These are phyloP conservation scores for Delia radicum DNA, from an alignment of 1,140 invertebrate genomes.

Conservation along the genomic window DNA sequence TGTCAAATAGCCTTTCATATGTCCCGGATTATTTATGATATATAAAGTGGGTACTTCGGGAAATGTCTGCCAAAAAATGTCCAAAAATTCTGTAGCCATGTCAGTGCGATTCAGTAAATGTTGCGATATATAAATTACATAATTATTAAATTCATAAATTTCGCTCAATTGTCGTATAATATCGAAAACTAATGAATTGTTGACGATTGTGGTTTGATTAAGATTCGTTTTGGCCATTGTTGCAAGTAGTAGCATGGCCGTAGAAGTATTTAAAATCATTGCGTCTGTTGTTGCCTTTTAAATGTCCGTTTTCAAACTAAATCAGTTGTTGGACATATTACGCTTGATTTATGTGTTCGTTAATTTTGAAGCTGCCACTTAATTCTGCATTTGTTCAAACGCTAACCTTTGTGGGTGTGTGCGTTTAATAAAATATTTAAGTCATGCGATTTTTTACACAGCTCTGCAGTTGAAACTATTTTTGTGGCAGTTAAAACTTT, in stretches of 20 bases:
- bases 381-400: too few species aligned
- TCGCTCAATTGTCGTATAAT: conserved; percentile 34
- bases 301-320: too few species aligned
- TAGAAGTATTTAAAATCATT: background rate
- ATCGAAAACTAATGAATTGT: conserved; percentile 37
- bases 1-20: conserved; percentile 38
- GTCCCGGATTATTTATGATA: conserved; percentile 19
- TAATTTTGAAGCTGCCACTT: too few species aligned
- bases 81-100: conserved; percentile 34
- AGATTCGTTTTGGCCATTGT: background rate
- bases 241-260: background rate
- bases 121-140: conserved; percentile 46
- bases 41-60: conserved; percentile 37
- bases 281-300: background rate
- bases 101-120: conserved; percentile 32
- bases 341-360: too few species aligned
- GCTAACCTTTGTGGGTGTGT: too few species aligned
- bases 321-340: too few species aligned
- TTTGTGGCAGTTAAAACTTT: too few species aligned
- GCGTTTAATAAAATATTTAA: too few species aligned
- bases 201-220: conserved; percentile 25
- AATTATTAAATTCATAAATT: conserved; percentile 42
- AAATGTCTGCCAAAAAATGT: conserved; percentile 35
- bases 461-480: too few species aligned
- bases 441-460: too few species aligned